Percentiles rank a stretch among this genome's conserved stretches.
Evolutionary conservation across 2,113 vertebrate genomes (phyloP).

Genomic region (Mus pahari): DNA sequence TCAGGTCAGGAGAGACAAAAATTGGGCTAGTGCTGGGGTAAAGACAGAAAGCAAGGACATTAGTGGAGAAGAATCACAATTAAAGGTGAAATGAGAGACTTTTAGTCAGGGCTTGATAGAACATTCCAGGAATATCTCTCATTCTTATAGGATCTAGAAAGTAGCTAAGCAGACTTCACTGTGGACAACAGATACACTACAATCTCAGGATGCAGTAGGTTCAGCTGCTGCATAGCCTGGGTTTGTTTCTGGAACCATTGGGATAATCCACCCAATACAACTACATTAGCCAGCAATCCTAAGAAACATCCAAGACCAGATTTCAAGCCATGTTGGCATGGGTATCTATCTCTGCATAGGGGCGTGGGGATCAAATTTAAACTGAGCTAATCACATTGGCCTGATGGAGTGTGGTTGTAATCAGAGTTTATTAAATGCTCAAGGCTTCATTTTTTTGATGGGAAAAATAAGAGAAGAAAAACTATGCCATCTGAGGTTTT

Average conservation of each 20-base stretch:
- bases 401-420: not conserved
- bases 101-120: not conserved
- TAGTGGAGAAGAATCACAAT: not conserved
- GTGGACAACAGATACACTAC: not conserved
- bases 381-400: not conserved
- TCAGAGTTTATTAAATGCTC: slow-evolving; percentile 17
- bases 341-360: not conserved
- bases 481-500: not conserved
- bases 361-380: not conserved
- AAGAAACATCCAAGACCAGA: not conserved
- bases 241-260: not conserved
- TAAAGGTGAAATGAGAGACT: not conserved
- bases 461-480: slow-evolving; percentile 41
- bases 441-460: not conserved
- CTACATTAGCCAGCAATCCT: not conserved
- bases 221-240: not conserved
- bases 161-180: not conserved
- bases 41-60: not conserved
- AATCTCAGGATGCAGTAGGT: not conserved
- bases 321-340: not conserved
- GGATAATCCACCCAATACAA: not conserved
- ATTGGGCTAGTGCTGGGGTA: accelerated
- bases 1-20: not conserved
- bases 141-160: not conserved
- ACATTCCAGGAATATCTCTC: not conserved